Conservation (phyloP, 1,140 invertebrate species). For the Nasonia vitripennis region DNA sequence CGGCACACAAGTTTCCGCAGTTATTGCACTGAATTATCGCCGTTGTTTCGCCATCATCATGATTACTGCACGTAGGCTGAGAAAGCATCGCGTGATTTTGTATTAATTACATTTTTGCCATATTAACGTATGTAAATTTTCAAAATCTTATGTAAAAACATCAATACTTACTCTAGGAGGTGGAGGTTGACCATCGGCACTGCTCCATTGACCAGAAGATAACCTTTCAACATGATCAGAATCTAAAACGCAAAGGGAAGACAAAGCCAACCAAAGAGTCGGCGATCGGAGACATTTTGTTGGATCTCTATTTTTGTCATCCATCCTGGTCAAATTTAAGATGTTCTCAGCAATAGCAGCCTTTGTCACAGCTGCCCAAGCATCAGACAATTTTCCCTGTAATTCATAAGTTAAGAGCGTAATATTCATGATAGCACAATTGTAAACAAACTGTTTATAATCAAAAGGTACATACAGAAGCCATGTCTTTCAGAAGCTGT, state of each 20-base stretch:
- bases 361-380: slow-evolving; percentile 92
- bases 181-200: slow-evolving; percentile 77
- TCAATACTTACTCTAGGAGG: slow-evolving; percentile 79
- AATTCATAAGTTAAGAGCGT: slow-evolving; percentile 20
- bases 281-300: slow-evolving; percentile 87
- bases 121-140: too few relatives aligned
- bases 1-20: slow-evolving; percentile 95
- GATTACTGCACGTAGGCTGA: slow-evolving; percentile 93
- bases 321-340: slow-evolving; percentile 87
- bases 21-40: slow-evolving; percentile 94
- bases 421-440: slow-evolving; percentile 33
- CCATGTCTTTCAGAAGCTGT: slow-evolving; percentile 92
- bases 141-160: too few relatives aligned
- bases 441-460: slow-evolving; percentile 44
- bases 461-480: slow-evolving; percentile 80
- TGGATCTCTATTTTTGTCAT: slow-evolving; percentile 84
- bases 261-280: slow-evolving; percentile 93
- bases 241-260: slow-evolving; percentile 94
- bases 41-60: slow-evolving; percentile 96
- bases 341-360: slow-evolving; percentile 94
- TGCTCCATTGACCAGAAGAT: slow-evolving; percentile 83
- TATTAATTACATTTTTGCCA: too few relatives aligned
- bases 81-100: background rate
- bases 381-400: slow-evolving; percentile 89
- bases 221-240: slow-evolving; percentile 92